phyloP scores from a whole-genome alignment of 1,140 invertebrate genomes.

The Bombyx mandarina region DNA sequence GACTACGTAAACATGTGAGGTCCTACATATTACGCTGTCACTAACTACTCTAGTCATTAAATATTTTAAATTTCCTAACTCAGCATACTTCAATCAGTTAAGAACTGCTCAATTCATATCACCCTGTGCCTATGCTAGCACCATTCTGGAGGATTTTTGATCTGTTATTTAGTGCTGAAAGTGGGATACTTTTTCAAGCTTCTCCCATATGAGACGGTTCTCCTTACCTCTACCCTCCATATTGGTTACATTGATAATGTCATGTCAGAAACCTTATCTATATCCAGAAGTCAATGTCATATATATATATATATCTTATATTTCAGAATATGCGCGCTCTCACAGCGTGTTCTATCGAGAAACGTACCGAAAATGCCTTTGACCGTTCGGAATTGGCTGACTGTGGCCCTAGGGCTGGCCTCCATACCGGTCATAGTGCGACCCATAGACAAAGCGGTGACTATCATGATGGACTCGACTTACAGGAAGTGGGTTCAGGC shows the following conservation, averaged over 20 bases:
- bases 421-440: slow-evolving; percentile 94
- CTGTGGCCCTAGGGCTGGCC: slow-evolving; percentile 77
- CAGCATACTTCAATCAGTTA: no score
- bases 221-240: neutral
- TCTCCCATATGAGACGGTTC: no score
- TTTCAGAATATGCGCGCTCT: slow-evolving; percentile 79
- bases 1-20: no score
- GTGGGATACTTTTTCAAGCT: no score
- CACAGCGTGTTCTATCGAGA: slow-evolving; percentile 70
- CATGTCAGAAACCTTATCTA: neutral
- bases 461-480: slow-evolving; percentile 84
- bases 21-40: no score
- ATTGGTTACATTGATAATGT: neutral
- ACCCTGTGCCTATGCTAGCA: no score
- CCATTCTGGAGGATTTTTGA: no score
- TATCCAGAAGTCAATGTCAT: neutral
- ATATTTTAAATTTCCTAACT: no score
- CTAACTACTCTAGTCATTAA: no score
- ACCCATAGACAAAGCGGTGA: slow-evolving; percentile 89
- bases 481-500: slow-evolving; percentile 25
- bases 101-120: no score
- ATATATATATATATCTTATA: neutral
- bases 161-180: neutral
- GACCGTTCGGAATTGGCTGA: slow-evolving; percentile 73
- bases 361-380: slow-evolving; percentile 71